Evolutionary conservation across 2,113 vertebrate genomes (phyloP).

Genomic region (Centropus unirufus): DNA sequence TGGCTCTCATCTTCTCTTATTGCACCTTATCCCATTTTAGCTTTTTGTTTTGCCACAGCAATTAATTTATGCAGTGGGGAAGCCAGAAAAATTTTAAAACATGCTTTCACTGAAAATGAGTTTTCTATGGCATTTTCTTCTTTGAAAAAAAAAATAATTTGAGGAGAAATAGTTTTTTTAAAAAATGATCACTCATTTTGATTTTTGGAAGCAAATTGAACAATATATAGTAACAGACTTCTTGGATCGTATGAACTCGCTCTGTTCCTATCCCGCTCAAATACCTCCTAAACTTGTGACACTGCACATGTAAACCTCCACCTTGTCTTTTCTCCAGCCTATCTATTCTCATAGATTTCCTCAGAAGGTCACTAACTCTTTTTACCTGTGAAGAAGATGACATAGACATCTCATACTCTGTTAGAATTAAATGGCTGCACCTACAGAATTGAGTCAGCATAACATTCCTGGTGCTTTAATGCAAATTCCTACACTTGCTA

Average conservation of each 20-base stretch:
- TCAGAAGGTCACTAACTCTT: neutral
- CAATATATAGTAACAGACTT: neutral
- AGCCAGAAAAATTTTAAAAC: neutral
- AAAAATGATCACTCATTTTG: neutral
- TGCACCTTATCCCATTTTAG: neutral
- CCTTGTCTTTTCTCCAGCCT: neutral
- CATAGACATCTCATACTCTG: neutral
- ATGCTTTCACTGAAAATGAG: neutral
- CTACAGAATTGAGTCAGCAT: slow-evolving; percentile 17
- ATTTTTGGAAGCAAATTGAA: neutral
- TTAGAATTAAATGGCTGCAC: neutral
- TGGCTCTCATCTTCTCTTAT: neutral
- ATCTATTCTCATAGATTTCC: neutral
- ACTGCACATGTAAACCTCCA: neutral
- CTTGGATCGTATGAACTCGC: rapidly evolving
- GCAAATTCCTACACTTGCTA: neutral
- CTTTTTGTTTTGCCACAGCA: neutral
- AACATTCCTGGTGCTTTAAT: neutral
- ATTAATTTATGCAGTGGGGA: neutral
- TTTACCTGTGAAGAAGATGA: neutral
- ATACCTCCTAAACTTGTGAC: neutral
- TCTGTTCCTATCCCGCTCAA: neutral
- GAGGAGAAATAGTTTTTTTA: neutral
- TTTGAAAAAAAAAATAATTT: neutral
- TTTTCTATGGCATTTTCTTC: neutral